A percentile compares a stretch with the other conserved stretches of the same genome.
Conservation (phyloP, 2,888 invertebrate genomes). For the Drosophila maculinotata region DNA sequence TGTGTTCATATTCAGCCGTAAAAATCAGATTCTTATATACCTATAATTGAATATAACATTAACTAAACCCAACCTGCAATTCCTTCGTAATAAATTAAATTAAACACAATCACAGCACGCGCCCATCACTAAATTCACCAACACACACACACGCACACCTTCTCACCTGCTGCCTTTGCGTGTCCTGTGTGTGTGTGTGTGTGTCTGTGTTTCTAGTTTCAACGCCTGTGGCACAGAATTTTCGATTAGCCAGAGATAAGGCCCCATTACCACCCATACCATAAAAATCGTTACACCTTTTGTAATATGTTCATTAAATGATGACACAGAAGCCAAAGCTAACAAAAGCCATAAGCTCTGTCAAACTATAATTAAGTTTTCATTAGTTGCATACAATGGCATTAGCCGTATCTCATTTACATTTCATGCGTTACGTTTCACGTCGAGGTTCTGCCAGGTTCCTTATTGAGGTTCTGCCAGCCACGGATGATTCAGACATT, state of each 20-base stretch:
- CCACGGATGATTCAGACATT: conserved; percentile 98
- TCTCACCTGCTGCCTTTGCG: conserved; percentile 26
- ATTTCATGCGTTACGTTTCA: neutral
- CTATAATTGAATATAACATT: no score
- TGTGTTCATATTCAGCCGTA: no score
- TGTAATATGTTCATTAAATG: conserved; percentile 60
- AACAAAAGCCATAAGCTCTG: conserved; percentile 18
- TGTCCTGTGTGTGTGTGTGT: conserved; percentile 27
- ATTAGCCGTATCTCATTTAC: conserved; percentile 11
- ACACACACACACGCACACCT: neutral
- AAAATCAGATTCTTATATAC: neutral
- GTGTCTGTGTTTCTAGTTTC: conserved; percentile 54
- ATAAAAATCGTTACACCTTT: conserved; percentile 17
- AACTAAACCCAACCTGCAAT: no score
- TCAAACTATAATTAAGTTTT: conserved; percentile 16
- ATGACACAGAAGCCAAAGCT: conserved; percentile 25
- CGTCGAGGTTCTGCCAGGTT: no score
- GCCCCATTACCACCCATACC: conserved; percentile 23
- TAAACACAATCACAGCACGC: neutral
- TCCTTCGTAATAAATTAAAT: no score
- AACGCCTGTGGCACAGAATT: conserved; percentile 39
- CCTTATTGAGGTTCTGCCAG: no score
- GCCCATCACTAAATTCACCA: conserved; percentile 1
- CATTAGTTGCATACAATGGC: conserved; percentile 4
- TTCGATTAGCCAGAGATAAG: conserved; percentile 66